Percentiles rank a stretch among this genome's conserved stretches.
Evolutionary conservation across 53 echinoderm and acorn worm species (phyloP).

Genomic region (Echinometra lucunter): DNA sequence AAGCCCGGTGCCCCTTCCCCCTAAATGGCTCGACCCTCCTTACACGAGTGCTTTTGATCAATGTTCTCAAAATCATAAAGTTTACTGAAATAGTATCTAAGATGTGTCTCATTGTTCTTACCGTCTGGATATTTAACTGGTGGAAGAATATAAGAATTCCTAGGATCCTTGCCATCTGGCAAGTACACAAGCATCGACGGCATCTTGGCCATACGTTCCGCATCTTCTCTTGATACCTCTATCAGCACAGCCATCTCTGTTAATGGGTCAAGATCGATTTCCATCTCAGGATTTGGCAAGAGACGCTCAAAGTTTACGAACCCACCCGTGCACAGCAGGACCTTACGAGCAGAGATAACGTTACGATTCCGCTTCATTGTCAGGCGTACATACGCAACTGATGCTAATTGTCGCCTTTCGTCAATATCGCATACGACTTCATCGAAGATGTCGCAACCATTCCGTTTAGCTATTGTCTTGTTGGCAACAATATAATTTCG

Average conservation of each 20-base stretch:
- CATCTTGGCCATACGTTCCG: conserved; percentile 75
- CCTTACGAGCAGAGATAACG: conserved; percentile 66
- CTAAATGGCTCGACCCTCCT: too few relatives aligned
- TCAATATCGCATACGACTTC: conserved; percentile 64
- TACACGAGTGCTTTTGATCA: too few relatives aligned
- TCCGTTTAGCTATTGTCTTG: conserved; percentile 67
- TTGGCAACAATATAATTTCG: conserved; percentile 77
- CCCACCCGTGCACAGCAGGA: conserved; percentile 81
- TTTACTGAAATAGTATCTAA: too few relatives aligned
- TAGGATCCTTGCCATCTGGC: conserved; percentile 35
- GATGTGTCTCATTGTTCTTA: too few relatives aligned
- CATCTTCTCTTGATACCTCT: conserved; percentile 76
- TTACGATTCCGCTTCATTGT: not conserved
- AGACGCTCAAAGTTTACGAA: conserved; percentile 74
- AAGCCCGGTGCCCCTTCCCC: too few relatives aligned
- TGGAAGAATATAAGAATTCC: conserved; percentile 80
- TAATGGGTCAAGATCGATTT: conserved; percentile 63
- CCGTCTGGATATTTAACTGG: conserved; percentile 92
- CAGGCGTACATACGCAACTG: not conserved
- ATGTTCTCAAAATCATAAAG: too few relatives aligned
- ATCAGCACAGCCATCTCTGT: conserved; percentile 73
- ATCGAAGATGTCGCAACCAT: conserved; percentile 77
- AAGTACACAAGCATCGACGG: conserved; percentile 65
- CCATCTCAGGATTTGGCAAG: conserved; percentile 71
- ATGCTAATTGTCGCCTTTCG: not conserved